phyloP scores from a whole-genome alignment of 92 coral and sea anemone genomes.

The Epizoanthus ramosus region DNA sequence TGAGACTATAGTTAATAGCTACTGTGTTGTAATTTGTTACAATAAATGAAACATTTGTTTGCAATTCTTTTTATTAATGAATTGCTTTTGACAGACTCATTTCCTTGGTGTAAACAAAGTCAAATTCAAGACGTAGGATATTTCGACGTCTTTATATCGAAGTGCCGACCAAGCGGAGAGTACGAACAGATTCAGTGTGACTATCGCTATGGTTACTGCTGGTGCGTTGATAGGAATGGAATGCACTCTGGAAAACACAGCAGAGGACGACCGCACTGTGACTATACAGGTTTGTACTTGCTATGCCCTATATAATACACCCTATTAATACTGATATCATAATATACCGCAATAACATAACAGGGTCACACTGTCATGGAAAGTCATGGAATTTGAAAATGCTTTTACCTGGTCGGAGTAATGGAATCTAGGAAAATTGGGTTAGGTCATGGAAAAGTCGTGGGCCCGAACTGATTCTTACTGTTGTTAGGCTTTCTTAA shows the following conservation, averaged over 20 bases:
- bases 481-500: too few relatives aligned
- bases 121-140: conserved; percentile 62
- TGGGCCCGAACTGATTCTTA: too few relatives aligned
- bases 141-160: conserved; percentile 57
- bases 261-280: conserved; percentile 70
- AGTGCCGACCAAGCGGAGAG: conserved; percentile 52
- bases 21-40: too few relatives aligned
- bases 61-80: neutral
- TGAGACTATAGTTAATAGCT: too few relatives aligned
- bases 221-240: conserved; percentile 85
- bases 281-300: conserved; percentile 44
- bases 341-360: too few relatives aligned
- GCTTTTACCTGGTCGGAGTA: too few relatives aligned
- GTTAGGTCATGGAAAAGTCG: too few relatives aligned
- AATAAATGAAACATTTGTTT: neutral
- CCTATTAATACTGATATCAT: too few relatives aligned
- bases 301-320: neutral
- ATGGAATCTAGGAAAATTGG: too few relatives aligned
- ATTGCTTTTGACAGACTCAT: neutral
- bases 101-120: conserved; percentile 30
- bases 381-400: too few relatives aligned
- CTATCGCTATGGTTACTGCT: conserved; percentile 82
- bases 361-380: too few relatives aligned
- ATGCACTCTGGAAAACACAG: conserved; percentile 65
- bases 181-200: conserved; percentile 76